Conservation (phyloP, 2,888 invertebrate species). For the Uropetala carovei region DNA sequence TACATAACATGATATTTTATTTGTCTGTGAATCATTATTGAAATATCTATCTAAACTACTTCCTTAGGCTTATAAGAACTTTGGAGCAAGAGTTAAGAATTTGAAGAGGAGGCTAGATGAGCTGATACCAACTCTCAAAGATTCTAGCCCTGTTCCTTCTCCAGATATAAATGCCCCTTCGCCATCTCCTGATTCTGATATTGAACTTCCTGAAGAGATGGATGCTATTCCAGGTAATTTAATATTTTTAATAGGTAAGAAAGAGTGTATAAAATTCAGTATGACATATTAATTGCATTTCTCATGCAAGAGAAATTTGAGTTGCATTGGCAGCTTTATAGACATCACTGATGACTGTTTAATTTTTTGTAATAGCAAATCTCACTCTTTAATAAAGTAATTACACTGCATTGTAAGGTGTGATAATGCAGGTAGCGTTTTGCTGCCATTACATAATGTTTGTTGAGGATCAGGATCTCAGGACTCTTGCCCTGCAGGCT, state of each 20-base stretch:
- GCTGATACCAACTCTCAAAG: constrained; percentile 82
- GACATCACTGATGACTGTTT: too few species aligned
- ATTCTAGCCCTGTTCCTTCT: constrained; percentile 80
- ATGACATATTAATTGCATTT: too few species aligned
- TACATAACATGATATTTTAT: background rate
- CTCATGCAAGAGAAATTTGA: too few species aligned
- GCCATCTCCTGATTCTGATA: constrained; percentile 88
- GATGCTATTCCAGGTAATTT: constrained; percentile 35
- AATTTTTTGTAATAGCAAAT: too few species aligned
- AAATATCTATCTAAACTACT: background rate
- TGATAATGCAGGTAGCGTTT: too few species aligned
- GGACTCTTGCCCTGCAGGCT: too few species aligned
- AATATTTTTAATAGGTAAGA: background rate
- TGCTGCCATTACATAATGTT: too few species aligned
- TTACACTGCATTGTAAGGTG: too few species aligned
- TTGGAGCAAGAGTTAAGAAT: constrained; percentile 90
- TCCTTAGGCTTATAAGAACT: constrained; percentile 93
- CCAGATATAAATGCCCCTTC: constrained; percentile 83
- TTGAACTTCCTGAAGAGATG: constrained; percentile 82
- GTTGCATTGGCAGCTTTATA: too few species aligned
- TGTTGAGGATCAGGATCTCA: too few species aligned
- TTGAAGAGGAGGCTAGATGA: constrained; percentile 92
- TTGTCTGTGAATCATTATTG: background rate
- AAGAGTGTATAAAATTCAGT: too few species aligned
- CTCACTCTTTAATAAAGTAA: too few species aligned